Evolutionary conservation across 2,888 invertebrate genomes (phyloP).

Genomic region (Hirtodrosophila histrioides): DNA sequence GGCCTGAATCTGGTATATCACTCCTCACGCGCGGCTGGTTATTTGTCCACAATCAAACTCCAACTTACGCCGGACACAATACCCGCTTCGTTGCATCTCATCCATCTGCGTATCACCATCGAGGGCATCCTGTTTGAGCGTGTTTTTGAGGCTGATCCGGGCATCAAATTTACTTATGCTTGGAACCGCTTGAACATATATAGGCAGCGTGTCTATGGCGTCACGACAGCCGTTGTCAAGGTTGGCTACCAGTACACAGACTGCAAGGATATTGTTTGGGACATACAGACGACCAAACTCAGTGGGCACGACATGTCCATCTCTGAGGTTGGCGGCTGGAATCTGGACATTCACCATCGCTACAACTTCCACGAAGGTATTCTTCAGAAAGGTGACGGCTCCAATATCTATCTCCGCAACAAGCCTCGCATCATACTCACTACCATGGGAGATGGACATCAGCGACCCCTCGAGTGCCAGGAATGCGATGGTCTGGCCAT

Average conservation of each 20-base stretch:
- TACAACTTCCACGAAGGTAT: constrained; percentile 99
- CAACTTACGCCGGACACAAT: constrained; percentile 94
- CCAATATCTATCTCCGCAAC: constrained; percentile 96
- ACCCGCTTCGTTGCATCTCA: constrained; percentile 92
- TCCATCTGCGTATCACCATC: constrained; percentile 95
- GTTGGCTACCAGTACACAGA: constrained; percentile 98
- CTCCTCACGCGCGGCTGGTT: constrained; percentile 96
- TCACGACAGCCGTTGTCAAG: constrained; percentile 96
- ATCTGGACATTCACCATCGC: constrained; percentile 98
- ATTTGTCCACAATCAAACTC: constrained; percentile 95
- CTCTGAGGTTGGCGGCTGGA: constrained; percentile 98
- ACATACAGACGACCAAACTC: constrained; percentile 96
- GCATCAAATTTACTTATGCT: constrained; percentile 97
- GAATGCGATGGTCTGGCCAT: constrained; percentile 92
- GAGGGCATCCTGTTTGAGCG: constrained; percentile 97
- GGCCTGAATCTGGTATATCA: constrained; percentile 98
- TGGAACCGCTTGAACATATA: constrained; percentile 99
- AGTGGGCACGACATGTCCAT: constrained; percentile 98
- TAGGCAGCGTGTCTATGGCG: constrained; percentile 97
- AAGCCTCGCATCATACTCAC: constrained; percentile 96
- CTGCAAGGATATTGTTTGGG: constrained; percentile 97
- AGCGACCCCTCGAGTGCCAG: constrained; percentile 92
- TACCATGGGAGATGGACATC: constrained; percentile 95
- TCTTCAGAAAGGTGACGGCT: constrained; percentile 98
- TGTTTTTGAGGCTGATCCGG: constrained; percentile 97